Percentiles rank a stretch among this genome's conserved stretches.
Conservation (phyloP, 2,797 vertebrate genomes). For the Sebastes oblongus region DNA sequence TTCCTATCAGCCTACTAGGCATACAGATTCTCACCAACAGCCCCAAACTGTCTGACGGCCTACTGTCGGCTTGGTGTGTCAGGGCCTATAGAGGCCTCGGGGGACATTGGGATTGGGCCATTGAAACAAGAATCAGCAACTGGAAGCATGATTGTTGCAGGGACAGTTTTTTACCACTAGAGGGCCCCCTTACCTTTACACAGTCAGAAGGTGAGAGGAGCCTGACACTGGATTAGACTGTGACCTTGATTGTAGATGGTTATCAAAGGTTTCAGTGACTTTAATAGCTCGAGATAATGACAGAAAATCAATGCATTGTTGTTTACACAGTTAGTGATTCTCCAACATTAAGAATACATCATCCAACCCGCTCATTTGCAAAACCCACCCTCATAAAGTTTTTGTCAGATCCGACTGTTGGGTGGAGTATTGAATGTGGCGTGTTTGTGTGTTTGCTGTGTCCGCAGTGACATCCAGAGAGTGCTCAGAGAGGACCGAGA, state of each 20-base stretch:
- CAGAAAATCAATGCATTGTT: not conserved
- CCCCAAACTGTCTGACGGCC: no score
- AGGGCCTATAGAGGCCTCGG: no score
- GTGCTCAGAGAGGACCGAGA: conserved; percentile 90
- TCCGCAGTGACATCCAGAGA: conserved; percentile 82
- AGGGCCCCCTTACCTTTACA: conserved; percentile 1
- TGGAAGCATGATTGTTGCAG: not conserved
- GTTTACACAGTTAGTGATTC: not conserved
- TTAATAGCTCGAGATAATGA: not conserved
- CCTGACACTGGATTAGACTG: not conserved
- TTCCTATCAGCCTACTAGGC: accelerated
- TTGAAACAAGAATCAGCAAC: not conserved
- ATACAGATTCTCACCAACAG: no score
- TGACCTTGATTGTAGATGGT: not conserved
- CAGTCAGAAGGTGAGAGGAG: not conserved
- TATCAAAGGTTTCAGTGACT: not conserved
- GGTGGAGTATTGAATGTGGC: not conserved
- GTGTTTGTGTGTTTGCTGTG: conserved; percentile 22
- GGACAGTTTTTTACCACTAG: conserved; percentile 42
- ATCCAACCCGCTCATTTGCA: not conserved
- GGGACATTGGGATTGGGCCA: no score
- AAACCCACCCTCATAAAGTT: not conserved
- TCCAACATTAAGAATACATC: not conserved
- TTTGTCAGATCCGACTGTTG: not conserved
- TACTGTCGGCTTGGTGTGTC: no score